These are phyloP conservation scores for Lytechinus variegatus DNA, from an alignment of 35 echinoderm and acorn worm species.

Conservation along the genomic window DNA sequence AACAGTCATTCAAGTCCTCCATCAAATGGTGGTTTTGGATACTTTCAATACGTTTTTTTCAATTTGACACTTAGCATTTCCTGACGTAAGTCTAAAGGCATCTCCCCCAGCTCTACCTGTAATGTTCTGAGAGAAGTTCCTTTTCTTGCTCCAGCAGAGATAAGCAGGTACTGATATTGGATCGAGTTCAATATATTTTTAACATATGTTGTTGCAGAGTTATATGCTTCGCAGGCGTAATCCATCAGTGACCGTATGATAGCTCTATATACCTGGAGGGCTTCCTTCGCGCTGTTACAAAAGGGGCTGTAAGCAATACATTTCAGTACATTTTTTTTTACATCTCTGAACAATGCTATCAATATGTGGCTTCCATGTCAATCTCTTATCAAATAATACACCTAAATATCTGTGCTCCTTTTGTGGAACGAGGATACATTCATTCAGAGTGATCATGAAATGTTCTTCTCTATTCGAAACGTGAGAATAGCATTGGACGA, in stretches of 20 bases:
- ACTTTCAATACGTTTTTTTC: neutral
- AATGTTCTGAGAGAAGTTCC: slow-evolving; percentile 5
- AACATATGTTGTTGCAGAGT: too few relatives aligned
- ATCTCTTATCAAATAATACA: neutral
- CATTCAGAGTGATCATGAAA: neutral
- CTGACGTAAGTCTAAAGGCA: neutral
- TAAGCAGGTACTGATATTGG: neutral
- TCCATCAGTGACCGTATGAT: neutral
- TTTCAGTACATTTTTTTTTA: slow-evolving; percentile 18
- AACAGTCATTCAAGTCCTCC: too few relatives aligned
- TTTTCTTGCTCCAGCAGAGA: neutral
- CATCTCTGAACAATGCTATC: neutral
- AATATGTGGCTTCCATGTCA: neutral
- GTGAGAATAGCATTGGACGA: too few relatives aligned
- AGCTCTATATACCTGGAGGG: neutral
- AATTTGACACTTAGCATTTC: neutral
- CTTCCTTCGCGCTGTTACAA: neutral
- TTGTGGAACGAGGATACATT: neutral
- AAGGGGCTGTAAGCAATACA: neutral
- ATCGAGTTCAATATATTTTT: neutral
- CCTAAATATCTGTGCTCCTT: slow-evolving; percentile 13
- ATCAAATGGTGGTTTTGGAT: too few relatives aligned
- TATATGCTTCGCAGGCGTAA: neutral
- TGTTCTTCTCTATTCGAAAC: too few relatives aligned
- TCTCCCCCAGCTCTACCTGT: neutral